phyloP scores from a whole-genome alignment of 92 coral and sea anemone species.

The Phenganax stokvisi region DNA sequence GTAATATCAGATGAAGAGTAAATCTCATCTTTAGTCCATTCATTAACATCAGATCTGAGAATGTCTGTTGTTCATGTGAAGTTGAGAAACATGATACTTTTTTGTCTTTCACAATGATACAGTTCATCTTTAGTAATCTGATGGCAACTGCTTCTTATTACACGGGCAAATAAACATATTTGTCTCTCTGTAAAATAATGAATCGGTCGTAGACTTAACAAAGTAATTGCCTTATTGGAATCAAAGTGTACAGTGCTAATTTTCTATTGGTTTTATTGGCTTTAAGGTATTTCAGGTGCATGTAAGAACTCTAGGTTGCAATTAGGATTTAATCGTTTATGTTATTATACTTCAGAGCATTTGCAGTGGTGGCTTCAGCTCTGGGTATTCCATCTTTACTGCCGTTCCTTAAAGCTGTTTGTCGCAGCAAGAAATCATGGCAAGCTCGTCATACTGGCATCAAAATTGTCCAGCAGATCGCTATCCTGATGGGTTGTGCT shows the following conservation, averaged over 20 bases:
- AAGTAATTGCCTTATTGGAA: no score
- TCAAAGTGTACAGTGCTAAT: no score
- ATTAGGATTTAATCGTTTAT: background rate
- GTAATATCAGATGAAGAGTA: conserved; percentile 43
- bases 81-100: conserved; percentile 7
- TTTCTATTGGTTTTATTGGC: no score
- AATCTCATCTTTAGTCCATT: conserved; percentile 9
- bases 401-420: conserved; percentile 97
- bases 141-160: conserved; percentile 7
- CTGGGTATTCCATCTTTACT: conserved; percentile 93
- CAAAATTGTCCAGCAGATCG: conserved; percentile 99
- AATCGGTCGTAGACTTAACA: no score
- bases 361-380: conserved; percentile 99
- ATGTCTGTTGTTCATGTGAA: conserved; percentile 17
- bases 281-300: no score
- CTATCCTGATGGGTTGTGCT: conserved; percentile 99
- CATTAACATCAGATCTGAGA: conserved; percentile 6
- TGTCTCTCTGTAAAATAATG: no score
- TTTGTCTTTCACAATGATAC: conserved; percentile 31
- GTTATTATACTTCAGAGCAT: conserved; percentile 62
- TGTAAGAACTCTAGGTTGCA: no score
- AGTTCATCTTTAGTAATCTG: conserved; percentile 40
- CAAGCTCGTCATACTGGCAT: conserved; percentile 99
- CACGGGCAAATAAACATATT: no score
- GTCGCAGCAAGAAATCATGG: conserved; percentile 99